Evolutionary conservation across 2,797 vertebrate genomes (phyloP).

Genomic region (Tragopan temminckii): DNA sequence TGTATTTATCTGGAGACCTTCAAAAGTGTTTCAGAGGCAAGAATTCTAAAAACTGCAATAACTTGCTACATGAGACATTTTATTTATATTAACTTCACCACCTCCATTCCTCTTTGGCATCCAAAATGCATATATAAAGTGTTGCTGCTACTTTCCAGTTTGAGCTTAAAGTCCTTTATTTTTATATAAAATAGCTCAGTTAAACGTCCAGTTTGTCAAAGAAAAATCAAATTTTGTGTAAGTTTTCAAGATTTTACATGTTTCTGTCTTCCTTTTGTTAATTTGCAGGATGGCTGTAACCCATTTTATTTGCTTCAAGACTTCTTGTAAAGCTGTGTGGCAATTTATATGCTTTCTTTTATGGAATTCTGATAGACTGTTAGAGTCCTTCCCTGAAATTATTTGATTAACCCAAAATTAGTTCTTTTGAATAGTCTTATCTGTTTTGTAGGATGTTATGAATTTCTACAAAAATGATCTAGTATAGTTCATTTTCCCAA

Average conservation of each 20-base stretch:
- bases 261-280: not conserved
- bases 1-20: not conserved
- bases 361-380: rapidly evolving
- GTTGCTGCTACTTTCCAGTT: constrained; percentile 34
- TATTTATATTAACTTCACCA: constrained; percentile 54
- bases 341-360: not conserved
- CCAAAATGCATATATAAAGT: constrained; percentile 13
- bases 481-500: not conserved
- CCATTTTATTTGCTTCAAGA: not conserved
- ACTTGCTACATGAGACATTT: constrained; percentile 19
- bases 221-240: not conserved
- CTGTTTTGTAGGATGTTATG: not conserved
- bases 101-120: constrained; percentile 45
- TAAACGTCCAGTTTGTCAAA: not conserved
- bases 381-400: not conserved
- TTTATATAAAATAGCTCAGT: constrained; percentile 21
- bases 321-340: not conserved
- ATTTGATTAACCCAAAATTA: not conserved
- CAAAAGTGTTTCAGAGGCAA: constrained; percentile 8
- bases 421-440: not conserved
- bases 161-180: constrained; percentile 9
- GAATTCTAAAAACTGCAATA: not conserved
- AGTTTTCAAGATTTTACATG: not conserved
- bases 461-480: not conserved
- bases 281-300: not conserved